Conservation (phyloP, 2,888 invertebrate genomes). For the Lasioglossum zephyrum region DNA sequence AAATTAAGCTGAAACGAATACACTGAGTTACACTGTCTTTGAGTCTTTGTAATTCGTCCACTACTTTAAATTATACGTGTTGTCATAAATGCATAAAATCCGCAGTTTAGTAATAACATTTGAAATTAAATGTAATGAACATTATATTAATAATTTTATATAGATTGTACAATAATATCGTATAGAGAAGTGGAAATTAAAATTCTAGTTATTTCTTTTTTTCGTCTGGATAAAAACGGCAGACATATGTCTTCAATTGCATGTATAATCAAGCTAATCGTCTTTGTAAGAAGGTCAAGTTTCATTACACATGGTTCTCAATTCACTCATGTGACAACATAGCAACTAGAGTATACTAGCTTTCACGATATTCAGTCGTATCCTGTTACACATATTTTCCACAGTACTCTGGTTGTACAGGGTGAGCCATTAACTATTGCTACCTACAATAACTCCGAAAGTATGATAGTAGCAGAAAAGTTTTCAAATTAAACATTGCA, state of each 20-base stretch:
- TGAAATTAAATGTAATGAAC: not conserved
- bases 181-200: not conserved
- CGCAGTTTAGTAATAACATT: not conserved
- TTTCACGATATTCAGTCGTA: not conserved
- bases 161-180: not conserved
- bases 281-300: conserved; percentile 28
- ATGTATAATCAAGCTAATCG: conserved; percentile 20
- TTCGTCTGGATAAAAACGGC: not conserved
- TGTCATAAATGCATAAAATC: too few relatives aligned
- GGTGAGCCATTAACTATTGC: too few relatives aligned
- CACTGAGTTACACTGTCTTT: too few relatives aligned
- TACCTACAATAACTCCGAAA: too few relatives aligned
- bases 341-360: conserved; percentile 11
- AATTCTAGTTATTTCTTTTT: not conserved
- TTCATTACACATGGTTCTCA: conserved; percentile 24
- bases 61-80: too few relatives aligned
- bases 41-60: too few relatives aligned
- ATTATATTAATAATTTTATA: conserved; percentile 1
- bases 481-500: too few relatives aligned
- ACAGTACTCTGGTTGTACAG: not conserved
- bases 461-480: too few relatives aligned
- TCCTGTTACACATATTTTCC: conserved; percentile 8
- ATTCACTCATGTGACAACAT: not conserved
- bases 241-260: conserved; percentile 24
- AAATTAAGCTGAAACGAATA: too few relatives aligned